Conservation (phyloP, 2,113 vertebrate genomes). For the Psophia crepitans region DNA sequence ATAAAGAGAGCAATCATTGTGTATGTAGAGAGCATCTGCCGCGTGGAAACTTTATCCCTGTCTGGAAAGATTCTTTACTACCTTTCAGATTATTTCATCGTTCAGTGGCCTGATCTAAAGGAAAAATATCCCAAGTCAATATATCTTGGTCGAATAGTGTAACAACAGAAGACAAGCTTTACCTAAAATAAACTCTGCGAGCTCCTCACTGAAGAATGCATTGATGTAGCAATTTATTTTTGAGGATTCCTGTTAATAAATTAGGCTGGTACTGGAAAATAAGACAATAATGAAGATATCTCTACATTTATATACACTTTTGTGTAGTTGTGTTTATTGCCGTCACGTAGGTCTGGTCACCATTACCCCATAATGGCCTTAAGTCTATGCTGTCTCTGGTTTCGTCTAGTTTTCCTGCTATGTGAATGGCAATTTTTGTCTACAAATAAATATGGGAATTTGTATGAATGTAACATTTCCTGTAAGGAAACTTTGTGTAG, state of each 20-base stretch:
- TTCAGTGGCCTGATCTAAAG: conserved; percentile 90
- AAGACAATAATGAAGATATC: not conserved
- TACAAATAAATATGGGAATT: conserved; percentile 56
- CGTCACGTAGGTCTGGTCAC: not conserved
- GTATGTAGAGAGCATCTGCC: conserved; percentile 93
- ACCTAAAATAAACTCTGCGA: not conserved
- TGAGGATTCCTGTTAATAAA: not conserved
- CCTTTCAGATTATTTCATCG: conserved; percentile 89
- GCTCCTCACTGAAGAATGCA: not conserved
- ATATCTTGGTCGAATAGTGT: conserved; percentile 91
- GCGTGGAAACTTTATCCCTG: conserved; percentile 89
- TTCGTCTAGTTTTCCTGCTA: conserved; percentile 20
- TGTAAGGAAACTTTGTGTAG: conserved; percentile 42
- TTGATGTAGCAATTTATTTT: not conserved
- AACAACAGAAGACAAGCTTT: conserved; percentile 8
- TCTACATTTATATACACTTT: not conserved
- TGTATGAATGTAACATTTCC: conserved; percentile 62
- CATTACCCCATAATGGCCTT: not conserved
- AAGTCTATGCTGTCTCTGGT: not conserved
- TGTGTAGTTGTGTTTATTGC: not conserved
- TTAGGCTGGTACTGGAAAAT: not conserved
- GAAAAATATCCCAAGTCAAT: conserved; percentile 87
- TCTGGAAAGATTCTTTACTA: conserved; percentile 89
- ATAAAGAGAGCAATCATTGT: conserved; percentile 88
- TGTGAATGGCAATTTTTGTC: conserved; percentile 26